Percentiles rank a stretch among this genome's conserved stretches.
These are phyloP conservation scores for Propithecus perrieri DNA, from an alignment of 2,797 vertebrate species.

Conservation along the genomic window DNA sequence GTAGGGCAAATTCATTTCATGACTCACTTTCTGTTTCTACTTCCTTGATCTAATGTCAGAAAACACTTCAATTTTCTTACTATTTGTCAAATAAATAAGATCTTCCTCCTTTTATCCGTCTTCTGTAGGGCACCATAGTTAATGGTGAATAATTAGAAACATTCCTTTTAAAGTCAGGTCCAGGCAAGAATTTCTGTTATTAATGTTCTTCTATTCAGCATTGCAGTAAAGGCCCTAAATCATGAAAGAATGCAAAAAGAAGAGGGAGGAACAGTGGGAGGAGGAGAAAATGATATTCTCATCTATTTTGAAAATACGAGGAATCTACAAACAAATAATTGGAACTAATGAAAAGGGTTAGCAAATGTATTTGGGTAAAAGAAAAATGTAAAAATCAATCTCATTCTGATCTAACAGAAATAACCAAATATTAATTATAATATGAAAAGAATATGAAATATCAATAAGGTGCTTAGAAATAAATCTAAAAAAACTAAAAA, in stretches of 20 bases:
- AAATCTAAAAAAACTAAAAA: not conserved
- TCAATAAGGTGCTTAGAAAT: not conserved
- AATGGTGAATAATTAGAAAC: not conserved
- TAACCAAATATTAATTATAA: not conserved
- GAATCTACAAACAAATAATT: not conserved
- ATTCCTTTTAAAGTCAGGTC: not conserved
- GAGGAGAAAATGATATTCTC: not conserved
- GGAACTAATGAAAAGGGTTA: not conserved
- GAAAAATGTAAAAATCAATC: not conserved
- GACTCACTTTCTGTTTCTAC: not conserved
- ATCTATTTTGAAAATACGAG: not conserved
- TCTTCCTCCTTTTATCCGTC: not conserved
- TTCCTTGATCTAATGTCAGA: not conserved
- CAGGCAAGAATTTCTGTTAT: not conserved
- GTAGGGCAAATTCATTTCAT: not conserved
- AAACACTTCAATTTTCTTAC: not conserved
- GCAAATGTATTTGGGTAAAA: not conserved
- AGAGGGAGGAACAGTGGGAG: not conserved
- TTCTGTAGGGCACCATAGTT: not conserved
- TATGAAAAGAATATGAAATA: not conserved
- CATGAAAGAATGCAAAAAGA: not conserved
- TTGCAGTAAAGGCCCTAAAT: not conserved
- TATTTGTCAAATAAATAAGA: not conserved
- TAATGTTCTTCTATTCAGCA: not conserved
- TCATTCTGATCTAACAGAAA: not conserved